Base-by-base conservation (phyloP, 2,888 invertebrate genomes). In the Hypolimnas misippus region DNA sequence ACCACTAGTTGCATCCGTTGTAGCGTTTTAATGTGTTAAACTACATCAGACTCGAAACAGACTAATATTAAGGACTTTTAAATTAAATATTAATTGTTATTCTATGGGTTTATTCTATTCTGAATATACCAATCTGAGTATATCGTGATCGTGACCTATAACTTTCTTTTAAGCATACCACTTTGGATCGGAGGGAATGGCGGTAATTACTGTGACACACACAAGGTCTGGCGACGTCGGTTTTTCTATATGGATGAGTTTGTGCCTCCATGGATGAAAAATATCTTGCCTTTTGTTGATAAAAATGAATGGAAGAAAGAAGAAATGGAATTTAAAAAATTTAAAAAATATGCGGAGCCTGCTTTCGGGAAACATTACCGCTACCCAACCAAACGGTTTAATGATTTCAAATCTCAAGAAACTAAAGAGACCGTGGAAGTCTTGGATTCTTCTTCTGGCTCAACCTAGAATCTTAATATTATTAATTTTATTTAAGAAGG, bases 201-300 rank as follows among this genome's bases (percentile, higher is more conserved):
- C 0, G 82, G 78, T 0, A 74, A 76, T 62, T 86, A 74, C 62
- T 76, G 75, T 50, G 80, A 83, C 1, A 82, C 87, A 0, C 81
- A 79, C 62, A 83, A 70, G 68, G 73, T 82, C 0, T 89, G 87
- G 87, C 71, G 68, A 12, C 76, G 81, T 31, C 73, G 88, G 2
- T 89, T 82, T 60, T 81, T 77, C 66, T 86, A 82, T 66, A 82
- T 83, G 81, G 84, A 86, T 46, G 79, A 80, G 51, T 82, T 86
- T 60, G 49, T 87, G 10, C 88, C 88, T 0, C 58, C 75, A 7
- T 87, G 85, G 86, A 16, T 86, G 57, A 70, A 74, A 44, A 56
- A 67, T 0, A 1, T 77, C 0, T 67, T 89, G 0, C 77, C 81
- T 1, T 87, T 71, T 54, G 79, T 89, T 1, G 69, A 74, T 3